Evolutionary conservation across 1,140 invertebrate species (phyloP), one percentile per base, ranked within the genome.

Genomic region (Macrotrachela quadricornifera): DNA sequence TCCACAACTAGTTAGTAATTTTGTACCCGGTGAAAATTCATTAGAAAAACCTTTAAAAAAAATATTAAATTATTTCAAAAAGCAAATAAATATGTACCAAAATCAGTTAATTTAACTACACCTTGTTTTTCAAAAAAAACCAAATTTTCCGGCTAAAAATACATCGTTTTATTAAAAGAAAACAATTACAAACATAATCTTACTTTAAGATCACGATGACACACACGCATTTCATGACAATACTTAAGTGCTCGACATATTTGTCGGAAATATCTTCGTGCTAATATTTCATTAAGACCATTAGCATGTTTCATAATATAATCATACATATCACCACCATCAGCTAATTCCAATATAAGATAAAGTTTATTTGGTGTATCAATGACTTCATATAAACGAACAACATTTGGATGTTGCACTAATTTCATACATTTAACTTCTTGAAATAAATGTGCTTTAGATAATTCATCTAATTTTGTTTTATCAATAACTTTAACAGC

Each of bases 1-100:
- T n/a, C 94, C 94, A 74, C 94, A 99, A 9, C 87, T 94, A n/a
- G 94, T 99, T 69, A 94, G 85, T 59, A 99, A 71, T 68, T 95
- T 94, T 70, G 94, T 85, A 10, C 88, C 90, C 21, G 91, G 91
- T 64, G 80, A 85, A 72, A 92, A 99, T 69, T 86, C 72, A 63
- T 79, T 76, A 67, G 87, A 92, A 71, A 99, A 97, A 40, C 94
- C 21, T 30, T 30, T 8, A 30, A 30, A 30, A 4, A 30, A 30
- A 30, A 30, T 30, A 30, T 30, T 30, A 30, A 30, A 30, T 30
- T 30, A 30, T 30, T 30, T 30, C 21, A 30, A n/a, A n/a, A n/a
- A n/a, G n/a, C n/a, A n/a, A n/a, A n/a, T n/a, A n/a, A n/a, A n/a
- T n/a, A n/a, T n/a, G n/a, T 30, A 30, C 94, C 92, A 75, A 99